Base-by-base conservation (phyloP, 2,797 vertebrate genomes). In the Artibeus lituratus region DNA sequence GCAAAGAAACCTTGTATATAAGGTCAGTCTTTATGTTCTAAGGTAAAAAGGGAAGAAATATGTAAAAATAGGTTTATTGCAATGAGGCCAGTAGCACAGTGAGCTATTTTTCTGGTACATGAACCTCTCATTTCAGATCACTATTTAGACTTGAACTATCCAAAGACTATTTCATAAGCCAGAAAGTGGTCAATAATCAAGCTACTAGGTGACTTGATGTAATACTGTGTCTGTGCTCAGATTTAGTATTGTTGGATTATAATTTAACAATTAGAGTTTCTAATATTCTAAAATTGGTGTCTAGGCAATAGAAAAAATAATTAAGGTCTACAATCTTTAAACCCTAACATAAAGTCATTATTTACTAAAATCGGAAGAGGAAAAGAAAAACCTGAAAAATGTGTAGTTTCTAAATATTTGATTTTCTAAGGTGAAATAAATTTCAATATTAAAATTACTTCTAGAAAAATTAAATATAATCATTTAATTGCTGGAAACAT, bases 21-120 rank as follows among this genome's bases (percentile, higher is more conserved):
- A 95, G 85, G 86, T 98, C 81, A 96, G 97, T 90, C 83, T 97
- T 94, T 97, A 87, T 86, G 47, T 95, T 96, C 83, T 92, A 91
- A 95, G 76, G 94, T 95, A 96, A 94, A 96, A 96, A 90, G 16
- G 83, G 86, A n/a, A 97, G 78, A 96, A 96, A 97, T 81, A 93
- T 35, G 49, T 97, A 90, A 94, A 97, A 96, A 91, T 94, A 96
- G 35, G 39, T 37, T 92, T 87, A 57, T 62, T 93, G 65, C 59
- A 78, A 0, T 82, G 87, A 94, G 83, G 14, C 44, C 11, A 49
- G 11, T 44, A 95, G 16, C 37, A 65, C 39, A 95, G 39, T 69
- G n/a, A 97, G 44, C 95, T 86, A 85, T 42, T 87, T 97, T 37
- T 94, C 96, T 93, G 80, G 12, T 70, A 90, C 35, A 97, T 83